Conservation (phyloP, 2,888 invertebrate genomes). For the Fragum whitleyi region DNA sequence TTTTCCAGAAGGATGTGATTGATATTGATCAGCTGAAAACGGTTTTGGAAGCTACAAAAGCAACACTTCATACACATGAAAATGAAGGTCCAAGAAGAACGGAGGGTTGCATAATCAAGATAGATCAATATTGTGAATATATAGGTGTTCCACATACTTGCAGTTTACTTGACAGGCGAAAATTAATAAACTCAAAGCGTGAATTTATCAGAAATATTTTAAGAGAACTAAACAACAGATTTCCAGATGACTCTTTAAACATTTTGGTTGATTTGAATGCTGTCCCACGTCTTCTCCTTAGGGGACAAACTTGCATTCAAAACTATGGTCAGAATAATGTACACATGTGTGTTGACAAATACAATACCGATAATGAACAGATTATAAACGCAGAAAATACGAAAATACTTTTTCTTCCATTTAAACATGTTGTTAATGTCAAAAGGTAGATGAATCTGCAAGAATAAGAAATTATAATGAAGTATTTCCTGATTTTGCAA, state of each 20-base stretch:
- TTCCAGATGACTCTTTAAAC: slow-evolving; percentile 34
- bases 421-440: slow-evolving; percentile 46
- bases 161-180: neutral
- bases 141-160: neutral
- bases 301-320: neutral
- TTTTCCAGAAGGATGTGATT: slow-evolving; percentile 17
- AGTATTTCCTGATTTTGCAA: slow-evolving; percentile 36
- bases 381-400: neutral
- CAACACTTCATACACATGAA: slow-evolving; percentile 17
- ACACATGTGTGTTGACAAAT: neutral
- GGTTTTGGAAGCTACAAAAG: slow-evolving; percentile 20
- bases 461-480: slow-evolving; percentile 13
- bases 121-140: neutral
- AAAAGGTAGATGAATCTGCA: slow-evolving; percentile 33
- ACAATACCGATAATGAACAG: neutral
- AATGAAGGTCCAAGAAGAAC: neutral
- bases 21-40: slow-evolving; percentile 29
- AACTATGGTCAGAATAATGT: neutral
- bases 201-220: slow-evolving; percentile 28
- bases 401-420: slow-evolving; percentile 24
- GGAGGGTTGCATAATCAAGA: neutral
- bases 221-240: slow-evolving; percentile 33
- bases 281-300: neutral
- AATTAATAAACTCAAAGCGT: neutral
- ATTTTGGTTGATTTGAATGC: slow-evolving; percentile 30